Evolutionary conservation across 2,113 vertebrate species (phyloP).

Genomic region (Ifrita kowaldi): DNA sequence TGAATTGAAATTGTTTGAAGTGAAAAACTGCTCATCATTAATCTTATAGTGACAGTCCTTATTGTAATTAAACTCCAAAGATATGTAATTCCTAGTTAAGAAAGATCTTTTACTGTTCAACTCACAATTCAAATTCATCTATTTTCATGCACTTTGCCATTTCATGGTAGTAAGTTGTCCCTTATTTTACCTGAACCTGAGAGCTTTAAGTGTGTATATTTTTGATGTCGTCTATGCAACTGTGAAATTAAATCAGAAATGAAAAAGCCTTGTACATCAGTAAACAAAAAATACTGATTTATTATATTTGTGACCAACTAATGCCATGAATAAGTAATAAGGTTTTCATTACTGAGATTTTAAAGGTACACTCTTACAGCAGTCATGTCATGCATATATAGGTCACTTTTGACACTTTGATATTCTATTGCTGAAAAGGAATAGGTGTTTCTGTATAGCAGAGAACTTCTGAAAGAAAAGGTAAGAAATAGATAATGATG

Average conservation of each 20-base stretch:
- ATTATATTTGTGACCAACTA: slow-evolving; percentile 23
- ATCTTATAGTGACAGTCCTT: slow-evolving; percentile 24
- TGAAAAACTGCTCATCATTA: slow-evolving; percentile 45
- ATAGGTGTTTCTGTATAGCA: neutral
- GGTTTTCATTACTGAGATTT: neutral
- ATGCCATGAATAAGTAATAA: neutral
- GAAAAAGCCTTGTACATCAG: slow-evolving; percentile 54
- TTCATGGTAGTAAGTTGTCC: neutral
- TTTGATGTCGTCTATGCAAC: slow-evolving; percentile 10
- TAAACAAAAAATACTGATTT: slow-evolving; percentile 31
- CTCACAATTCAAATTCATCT: slow-evolving; percentile 3
- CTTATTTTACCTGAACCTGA: neutral
- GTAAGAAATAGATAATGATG: neutral
- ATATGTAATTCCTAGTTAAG: slow-evolving; percentile 25
- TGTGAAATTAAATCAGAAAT: slow-evolving; percentile 60
- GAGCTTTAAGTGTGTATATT: neutral
- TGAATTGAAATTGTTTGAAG: slow-evolving; percentile 8
- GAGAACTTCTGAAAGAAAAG: neutral
- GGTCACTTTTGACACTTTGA: neutral
- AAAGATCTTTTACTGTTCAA: neutral
- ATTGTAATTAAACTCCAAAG: slow-evolving; percentile 59
- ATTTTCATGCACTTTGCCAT: neutral
- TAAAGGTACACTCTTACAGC: neutral
- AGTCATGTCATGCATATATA: neutral
- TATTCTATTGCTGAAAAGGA: neutral